Evolutionary conservation across 2,888 invertebrate genomes (phyloP), one percentile per base, ranked within the genome.

Genomic region (Galerucella calmariensis): DNA sequence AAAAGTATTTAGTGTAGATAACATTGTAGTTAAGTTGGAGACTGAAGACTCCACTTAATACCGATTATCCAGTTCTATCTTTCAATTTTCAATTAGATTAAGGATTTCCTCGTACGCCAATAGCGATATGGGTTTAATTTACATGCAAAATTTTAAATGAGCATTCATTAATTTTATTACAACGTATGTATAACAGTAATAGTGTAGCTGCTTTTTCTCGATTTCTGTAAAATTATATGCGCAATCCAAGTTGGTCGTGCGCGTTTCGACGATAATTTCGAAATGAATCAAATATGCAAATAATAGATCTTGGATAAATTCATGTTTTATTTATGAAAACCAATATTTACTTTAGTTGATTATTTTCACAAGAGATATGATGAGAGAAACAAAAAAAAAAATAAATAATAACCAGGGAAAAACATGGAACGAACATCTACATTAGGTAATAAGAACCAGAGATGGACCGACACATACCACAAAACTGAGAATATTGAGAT

Each of bases 311-410:
- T 84, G 83, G 83, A 82, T 83, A 84, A 84, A 84, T 84, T 84
- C 86, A 86, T 86, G 86, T 86, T 86, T 87, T 86, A 86, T 86
- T 86, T 86, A 86, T 86, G 85, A 86, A 41, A 85, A 84, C 84
- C 85, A 85, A 86, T 87, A 86, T 87, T 87, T 87, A 87, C 87
- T 86, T 86, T 85, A 83, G 84, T 85, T 86, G 87, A 87, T 87
- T 87, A 87, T 87, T 86, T 86, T 86, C 83, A 81, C 74, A 75
- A 73, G 78, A 75, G 77, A 75, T 79, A 75, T 77, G 80, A 79
- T 78, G 81, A 78, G 80, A 80, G 79, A 79, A 82, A 81, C 35
- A 41, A 9, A 41, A 41, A 41, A 41, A 41, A 41, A 41, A 41
- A 35, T 35, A 35, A 8, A 41, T 82, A 84, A 84, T 85, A 85